These are phyloP conservation scores for Hafferia zeledoni DNA, from an alignment of 2,797 vertebrate species.

Conservation along the genomic window DNA sequence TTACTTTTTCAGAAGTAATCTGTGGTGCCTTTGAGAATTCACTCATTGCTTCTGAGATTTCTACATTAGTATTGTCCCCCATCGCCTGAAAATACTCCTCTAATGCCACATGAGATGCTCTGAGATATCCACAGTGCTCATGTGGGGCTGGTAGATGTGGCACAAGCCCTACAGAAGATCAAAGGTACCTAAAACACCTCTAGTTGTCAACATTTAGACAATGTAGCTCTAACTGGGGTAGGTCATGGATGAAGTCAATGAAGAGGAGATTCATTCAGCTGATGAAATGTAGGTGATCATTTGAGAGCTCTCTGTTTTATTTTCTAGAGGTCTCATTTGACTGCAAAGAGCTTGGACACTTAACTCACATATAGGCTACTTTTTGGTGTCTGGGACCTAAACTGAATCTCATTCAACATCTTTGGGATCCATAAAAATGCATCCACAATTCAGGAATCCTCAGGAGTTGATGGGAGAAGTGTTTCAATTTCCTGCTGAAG, in stretches of 20 bases:
- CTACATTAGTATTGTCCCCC: neutral
- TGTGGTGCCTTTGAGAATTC: neutral
- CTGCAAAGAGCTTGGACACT: neutral
- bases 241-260: neutral
- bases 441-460: neutral
- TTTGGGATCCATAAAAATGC: neutral
- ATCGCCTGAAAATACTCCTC: neutral
- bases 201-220: neutral
- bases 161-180: neutral
- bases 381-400: neutral
- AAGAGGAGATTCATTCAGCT: neutral
- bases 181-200: neutral
- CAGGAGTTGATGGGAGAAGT: neutral
- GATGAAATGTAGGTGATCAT: neutral
- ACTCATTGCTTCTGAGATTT: neutral
- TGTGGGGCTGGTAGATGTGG: neutral
- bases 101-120: neutral
- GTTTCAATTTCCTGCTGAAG: neutral
- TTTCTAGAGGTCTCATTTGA: neutral
- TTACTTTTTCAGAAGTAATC: neutral
- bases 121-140: fast-evolving
- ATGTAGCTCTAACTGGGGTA: neutral
- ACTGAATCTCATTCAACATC: neutral
- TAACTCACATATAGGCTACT: neutral
- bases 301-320: neutral